These are phyloP conservation scores for Pseudotriccus pelzelni DNA, from an alignment of 2,797 vertebrate species.

Conservation along the genomic window DNA sequence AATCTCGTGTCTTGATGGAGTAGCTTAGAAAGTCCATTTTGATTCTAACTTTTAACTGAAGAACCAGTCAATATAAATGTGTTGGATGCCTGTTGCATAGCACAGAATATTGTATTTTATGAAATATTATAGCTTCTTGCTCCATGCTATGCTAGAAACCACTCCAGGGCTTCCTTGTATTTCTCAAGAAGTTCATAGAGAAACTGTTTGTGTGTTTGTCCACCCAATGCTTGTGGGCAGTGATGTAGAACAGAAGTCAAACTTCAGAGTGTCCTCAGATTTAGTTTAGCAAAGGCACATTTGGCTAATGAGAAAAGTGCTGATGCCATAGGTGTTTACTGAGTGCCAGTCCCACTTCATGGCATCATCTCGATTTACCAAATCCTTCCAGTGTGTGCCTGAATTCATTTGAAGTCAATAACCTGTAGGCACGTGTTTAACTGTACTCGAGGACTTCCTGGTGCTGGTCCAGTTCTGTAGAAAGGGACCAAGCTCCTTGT, in stretches of 20 bases:
- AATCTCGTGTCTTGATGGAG: background rate
- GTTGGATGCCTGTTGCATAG: background rate
- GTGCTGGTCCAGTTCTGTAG: background rate
- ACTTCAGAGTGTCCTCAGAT: background rate
- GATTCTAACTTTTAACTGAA: background rate
- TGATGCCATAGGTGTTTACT: accelerated
- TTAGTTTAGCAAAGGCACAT: background rate
- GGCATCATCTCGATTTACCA: background rate
- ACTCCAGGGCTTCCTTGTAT: background rate
- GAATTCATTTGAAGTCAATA: background rate
- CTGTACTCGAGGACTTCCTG: background rate
- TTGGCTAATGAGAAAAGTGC: background rate
- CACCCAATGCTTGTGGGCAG: background rate
- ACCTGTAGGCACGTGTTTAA: background rate
- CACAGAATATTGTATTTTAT: background rate
- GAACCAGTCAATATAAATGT: background rate
- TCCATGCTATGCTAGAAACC: background rate
- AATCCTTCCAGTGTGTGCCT: background rate
- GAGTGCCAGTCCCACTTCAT: background rate
- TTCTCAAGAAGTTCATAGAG: background rate
- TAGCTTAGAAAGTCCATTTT: background rate
- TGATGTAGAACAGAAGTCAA: background rate
- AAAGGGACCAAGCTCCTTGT: background rate
- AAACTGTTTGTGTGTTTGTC: background rate
- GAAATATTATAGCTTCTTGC: background rate